A percentile compares a stretch with the other conserved stretches of the same genome.
These are phyloP conservation scores for Callocephalon fimbriatum DNA, from an alignment of 2,113 vertebrate species.

Conservation along the genomic window DNA sequence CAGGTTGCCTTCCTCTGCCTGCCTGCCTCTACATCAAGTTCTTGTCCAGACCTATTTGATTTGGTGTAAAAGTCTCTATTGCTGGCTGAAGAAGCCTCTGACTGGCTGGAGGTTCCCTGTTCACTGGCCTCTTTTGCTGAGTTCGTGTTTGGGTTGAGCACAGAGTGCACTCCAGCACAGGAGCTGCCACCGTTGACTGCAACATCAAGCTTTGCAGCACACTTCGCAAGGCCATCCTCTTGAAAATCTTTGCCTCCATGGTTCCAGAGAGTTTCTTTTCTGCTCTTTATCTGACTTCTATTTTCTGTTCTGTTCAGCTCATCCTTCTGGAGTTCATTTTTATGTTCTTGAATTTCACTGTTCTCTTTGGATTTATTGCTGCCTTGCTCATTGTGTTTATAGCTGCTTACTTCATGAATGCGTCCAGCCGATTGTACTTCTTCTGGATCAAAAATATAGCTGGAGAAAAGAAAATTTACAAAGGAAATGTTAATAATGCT, in stretches of 20 bases:
- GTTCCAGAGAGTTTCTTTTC: neutral
- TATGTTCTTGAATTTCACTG: neutral
- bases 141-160: neutral
- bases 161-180: neutral
- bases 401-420: conserved; percentile 70
- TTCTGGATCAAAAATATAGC: conserved; percentile 78
- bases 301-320: neutral
- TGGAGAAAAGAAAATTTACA: conserved; percentile 26
- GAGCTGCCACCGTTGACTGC: conserved; percentile 56
- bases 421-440: conserved; percentile 65
- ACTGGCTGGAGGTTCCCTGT: neutral
- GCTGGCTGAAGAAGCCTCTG: neutral
- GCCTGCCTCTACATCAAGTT: neutral
- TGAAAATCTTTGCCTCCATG: neutral
- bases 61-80: neutral
- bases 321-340: conserved; percentile 10
- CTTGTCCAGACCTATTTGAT: neutral
- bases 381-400: conserved; percentile 49
- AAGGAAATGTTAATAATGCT: neutral
- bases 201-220: neutral
- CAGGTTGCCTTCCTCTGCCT: neutral
- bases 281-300: neutral
- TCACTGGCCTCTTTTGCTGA: neutral
- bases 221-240: neutral
- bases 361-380: conserved; percentile 36